Percentiles rank a stretch among this genome's conserved stretches.
Conservation (phyloP, 2,888 invertebrate species). For the Gryllus longicercus region DNA sequence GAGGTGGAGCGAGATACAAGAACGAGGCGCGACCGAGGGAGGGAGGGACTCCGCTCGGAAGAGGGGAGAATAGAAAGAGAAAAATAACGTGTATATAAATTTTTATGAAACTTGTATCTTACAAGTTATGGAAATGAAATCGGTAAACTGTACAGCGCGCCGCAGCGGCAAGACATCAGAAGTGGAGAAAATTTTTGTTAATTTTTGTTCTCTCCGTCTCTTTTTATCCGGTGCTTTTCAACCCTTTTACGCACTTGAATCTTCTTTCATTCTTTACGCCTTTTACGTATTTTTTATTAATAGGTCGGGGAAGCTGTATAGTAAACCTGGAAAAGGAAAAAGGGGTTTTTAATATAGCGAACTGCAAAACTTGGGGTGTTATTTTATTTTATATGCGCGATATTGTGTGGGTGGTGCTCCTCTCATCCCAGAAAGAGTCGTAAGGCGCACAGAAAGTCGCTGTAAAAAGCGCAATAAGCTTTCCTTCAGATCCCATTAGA, state of each 20-base stretch:
- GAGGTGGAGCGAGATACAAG: neutral
- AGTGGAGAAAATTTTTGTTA: constrained; percentile 11
- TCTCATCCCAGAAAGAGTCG: neutral
- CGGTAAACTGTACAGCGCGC: neutral
- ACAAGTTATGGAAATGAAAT: constrained; percentile 17
- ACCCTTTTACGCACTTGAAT: neutral
- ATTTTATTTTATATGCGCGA: constrained; percentile 17
- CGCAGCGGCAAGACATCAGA: constrained; percentile 6
- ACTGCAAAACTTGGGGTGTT: constrained; percentile 6
- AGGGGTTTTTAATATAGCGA: neutral
- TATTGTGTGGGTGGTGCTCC: neutral
- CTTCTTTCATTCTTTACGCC: constrained; percentile 17
- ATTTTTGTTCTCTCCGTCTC: neutral
- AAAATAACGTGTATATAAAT: constrained; percentile 17
- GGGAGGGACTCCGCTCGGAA: neutral
- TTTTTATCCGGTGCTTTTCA: neutral
- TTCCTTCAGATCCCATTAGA: neutral
- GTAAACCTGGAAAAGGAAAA: constrained; percentile 5
- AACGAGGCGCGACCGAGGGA: neutral
- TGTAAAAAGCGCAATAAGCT: neutral
- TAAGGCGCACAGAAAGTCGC: neutral
- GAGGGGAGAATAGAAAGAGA: neutral
- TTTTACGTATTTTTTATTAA: neutral
- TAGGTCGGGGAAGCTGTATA: neutral
- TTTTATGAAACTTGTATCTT: constrained; percentile 8